Evolutionary conservation across 2,888 invertebrate species (phyloP), one percentile per base, ranked within the genome.

Genomic region (Caenorhabditis sp.): DNA sequence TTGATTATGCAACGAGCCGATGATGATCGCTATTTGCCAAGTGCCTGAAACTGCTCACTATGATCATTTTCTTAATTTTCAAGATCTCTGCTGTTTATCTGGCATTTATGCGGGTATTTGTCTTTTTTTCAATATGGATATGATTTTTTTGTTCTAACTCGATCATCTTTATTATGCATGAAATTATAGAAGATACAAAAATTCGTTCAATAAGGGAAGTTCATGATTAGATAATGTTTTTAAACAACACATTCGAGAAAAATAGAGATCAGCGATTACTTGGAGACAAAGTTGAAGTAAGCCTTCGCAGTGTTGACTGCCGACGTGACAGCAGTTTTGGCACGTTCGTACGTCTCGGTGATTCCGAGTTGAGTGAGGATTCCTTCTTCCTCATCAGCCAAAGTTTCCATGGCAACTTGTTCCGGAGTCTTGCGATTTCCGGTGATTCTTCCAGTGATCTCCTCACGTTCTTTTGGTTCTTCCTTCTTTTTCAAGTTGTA

Each of bases 11-110:
- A 77, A 53, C 62, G 71, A 65, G 71, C 71, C 0, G 81, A 78
- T 36, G 81, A 81, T 26, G 81, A 81, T 61, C 61, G 77, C 23
- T 81, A 78, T 54, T 50, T 81, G 14, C 78, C 81, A 14, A 55
- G 26, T 26, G 55, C 55, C 43, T 43, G 43, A 43, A 17, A 12
- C 43, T 43, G 43, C 43, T 43, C 43, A 43, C 14, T 43, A 31
- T 31, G 31, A 31, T 31, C 31, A 31, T 6, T 31, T 31, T 6
- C 14, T 10, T 17, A 3, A 21, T 51, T n/a, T 23, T 51, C 21
- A 21, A 51, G n/a, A 21, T 51, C 8, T 51, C 51, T 51, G 21
- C 51, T 23, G 17, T n/a, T 50, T 14, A 19, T n/a, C 17, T 19
- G 17, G 4, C 50, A 4, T 50, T 50, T 14, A 43, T 12, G 3